These are phyloP conservation scores for Notamacropus eugenii DNA, from an alignment of 2,797 vertebrate genomes.

Conservation along the genomic window DNA sequence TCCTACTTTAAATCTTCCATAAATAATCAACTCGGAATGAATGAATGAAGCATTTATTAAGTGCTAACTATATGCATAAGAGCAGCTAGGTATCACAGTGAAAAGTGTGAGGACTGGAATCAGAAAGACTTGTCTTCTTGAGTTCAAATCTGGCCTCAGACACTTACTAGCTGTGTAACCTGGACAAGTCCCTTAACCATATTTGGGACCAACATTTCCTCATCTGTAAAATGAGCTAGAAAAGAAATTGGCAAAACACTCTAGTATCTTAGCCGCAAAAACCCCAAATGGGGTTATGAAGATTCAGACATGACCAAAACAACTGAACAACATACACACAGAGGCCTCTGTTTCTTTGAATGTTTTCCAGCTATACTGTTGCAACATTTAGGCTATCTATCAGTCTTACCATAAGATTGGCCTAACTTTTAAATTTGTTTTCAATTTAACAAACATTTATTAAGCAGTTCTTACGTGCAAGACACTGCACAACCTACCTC, in stretches of 20 bases:
- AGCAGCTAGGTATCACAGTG: no score
- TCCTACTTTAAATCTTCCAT: neutral
- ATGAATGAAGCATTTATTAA: conserved; percentile 1
- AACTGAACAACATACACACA: no score
- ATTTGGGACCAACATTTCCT: neutral
- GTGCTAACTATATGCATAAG: neutral
- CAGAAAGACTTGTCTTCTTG: neutral
- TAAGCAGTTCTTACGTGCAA: no score
- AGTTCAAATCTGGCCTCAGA: neutral
- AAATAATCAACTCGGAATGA: neutral
- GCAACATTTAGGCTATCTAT: no score
- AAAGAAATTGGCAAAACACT: neutral
- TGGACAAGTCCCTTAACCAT: neutral
- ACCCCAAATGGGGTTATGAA: neutral
- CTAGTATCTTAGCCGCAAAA: neutral
- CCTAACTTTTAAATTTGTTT: no score
- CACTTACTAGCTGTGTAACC: neutral
- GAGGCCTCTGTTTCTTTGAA: no score
- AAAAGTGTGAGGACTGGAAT: neutral
- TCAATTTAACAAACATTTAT: no score
- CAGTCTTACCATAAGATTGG: no score
- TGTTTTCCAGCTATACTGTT: no score
- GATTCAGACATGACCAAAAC: no score
- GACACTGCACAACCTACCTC: no score
- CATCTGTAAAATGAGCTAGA: neutral